Percentiles rank a stretch among this genome's conserved stretches.
phyloP scores from a whole-genome alignment of 2,797 vertebrate species.

The Channallabes apus region DNA sequence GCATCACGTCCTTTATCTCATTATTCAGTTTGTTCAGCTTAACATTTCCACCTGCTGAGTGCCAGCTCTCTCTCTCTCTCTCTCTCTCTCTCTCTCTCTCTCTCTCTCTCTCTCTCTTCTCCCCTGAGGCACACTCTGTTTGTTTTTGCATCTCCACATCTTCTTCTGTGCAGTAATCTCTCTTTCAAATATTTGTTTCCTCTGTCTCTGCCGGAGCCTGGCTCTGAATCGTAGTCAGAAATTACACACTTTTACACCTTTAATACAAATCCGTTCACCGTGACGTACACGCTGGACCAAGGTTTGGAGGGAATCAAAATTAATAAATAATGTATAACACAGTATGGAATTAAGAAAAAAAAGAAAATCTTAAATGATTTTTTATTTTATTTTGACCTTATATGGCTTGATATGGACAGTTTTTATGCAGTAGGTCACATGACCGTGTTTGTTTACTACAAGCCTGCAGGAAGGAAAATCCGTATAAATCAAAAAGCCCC shows the following conservation, averaged over 20 bases:
- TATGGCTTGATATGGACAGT: not conserved
- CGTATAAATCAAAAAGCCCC: too few relatives aligned
- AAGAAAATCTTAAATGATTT: not conserved
- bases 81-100: conserved; percentile 41
- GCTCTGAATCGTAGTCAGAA: not conserved
- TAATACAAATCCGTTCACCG: conserved; percentile 61
- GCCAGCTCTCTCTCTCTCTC: not conserved
- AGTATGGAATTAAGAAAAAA: not conserved
- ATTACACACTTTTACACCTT: conserved; percentile 70
- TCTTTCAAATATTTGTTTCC: conserved; percentile 80
- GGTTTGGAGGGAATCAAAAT: not conserved
- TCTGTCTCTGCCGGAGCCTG: conserved; percentile 55
- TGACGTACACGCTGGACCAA: not conserved
- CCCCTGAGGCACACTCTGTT: conserved; percentile 74
- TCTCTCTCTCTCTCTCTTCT: conserved; percentile 50
- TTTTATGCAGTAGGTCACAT: not conserved
- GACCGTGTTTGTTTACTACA: not conserved
- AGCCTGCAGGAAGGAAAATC: not conserved
- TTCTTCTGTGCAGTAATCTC: conserved; percentile 73
- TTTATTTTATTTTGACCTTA: not conserved
- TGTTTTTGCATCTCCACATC: conserved; percentile 72
- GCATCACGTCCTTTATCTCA: conserved; percentile 39
- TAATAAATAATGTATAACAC: not conserved
- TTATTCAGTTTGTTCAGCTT: conserved; percentile 52
- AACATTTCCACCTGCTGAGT: conserved; percentile 46